These are phyloP conservation scores for Lasioglossum lativentre DNA, from an alignment of 2,888 invertebrate genomes.

Conservation along the genomic window DNA sequence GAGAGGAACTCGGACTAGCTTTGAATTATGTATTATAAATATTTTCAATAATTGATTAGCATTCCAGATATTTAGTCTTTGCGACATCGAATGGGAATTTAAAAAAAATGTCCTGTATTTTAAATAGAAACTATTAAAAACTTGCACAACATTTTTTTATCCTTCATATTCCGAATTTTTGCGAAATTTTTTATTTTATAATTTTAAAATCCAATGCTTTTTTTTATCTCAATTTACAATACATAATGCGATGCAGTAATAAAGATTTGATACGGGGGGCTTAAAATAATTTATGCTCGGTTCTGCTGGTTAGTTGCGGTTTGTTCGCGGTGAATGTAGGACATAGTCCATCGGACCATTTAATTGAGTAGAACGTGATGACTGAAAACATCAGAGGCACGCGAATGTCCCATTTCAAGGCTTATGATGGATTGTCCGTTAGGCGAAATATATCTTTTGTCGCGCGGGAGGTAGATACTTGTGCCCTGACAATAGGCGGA, in stretches of 20 bases:
- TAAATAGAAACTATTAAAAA: neutral
- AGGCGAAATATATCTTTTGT: constrained; percentile 45
- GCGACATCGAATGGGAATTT: too few relatives aligned
- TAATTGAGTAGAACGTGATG: constrained; percentile 17
- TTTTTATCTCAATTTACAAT: neutral
- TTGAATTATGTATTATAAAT: too few relatives aligned
- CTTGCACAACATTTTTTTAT: too few relatives aligned
- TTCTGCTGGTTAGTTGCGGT: neutral
- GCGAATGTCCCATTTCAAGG: constrained; percentile 29
- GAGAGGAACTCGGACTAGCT: too few relatives aligned
- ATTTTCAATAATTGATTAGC: too few relatives aligned
- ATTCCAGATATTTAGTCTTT: too few relatives aligned
- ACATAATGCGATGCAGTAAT: neutral
- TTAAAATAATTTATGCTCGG: neutral
- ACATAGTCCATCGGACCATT: neutral
- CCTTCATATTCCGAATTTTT: neutral
- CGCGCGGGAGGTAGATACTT: constrained; percentile 17
- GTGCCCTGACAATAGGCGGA: constrained; percentile 35
- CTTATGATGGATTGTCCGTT: constrained; percentile 39
- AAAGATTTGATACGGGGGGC: neutral
- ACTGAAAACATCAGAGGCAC: constrained; percentile 21
- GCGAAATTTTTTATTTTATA: too few relatives aligned
- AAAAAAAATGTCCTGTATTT: neutral
- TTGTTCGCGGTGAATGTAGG: neutral
- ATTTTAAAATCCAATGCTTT: neutral